Conservation (phyloP, 2,888 invertebrate species). For the Liopterus haemorrhoidalis region DNA sequence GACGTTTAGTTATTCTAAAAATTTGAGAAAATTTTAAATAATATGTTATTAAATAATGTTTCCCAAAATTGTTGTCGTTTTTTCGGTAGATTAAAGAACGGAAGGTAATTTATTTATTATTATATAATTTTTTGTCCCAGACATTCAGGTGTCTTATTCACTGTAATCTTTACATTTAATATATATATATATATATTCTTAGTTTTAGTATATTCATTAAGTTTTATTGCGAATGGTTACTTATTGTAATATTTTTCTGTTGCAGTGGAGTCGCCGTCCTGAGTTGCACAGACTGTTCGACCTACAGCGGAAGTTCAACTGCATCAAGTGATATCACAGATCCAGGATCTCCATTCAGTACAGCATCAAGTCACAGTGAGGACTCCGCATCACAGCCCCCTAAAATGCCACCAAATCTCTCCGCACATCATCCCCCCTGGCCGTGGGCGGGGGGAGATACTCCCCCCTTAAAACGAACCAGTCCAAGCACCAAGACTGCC, state of each 20-base stretch:
- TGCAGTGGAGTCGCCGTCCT: slow-evolving; percentile 78
- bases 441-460: slow-evolving; percentile 35
- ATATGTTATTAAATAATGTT: too few species aligned
- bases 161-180: slow-evolving; percentile 3
- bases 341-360: slow-evolving; percentile 78
- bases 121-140: not conserved
- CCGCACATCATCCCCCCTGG: slow-evolving; percentile 36
- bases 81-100: too few species aligned
- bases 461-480: slow-evolving; percentile 31
- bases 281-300: slow-evolving; percentile 67
- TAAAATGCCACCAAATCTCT: slow-evolving; percentile 31
- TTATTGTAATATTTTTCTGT: slow-evolving; percentile 39
- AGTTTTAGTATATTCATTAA: not conserved
- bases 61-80: too few species aligned
- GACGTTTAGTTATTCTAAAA: too few species aligned
- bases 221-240: not conserved
- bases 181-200: not conserved
- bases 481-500: slow-evolving; percentile 23
- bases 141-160: not conserved
- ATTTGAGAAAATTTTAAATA: too few species aligned
- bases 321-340: slow-evolving; percentile 76
- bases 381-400: slow-evolving; percentile 40
- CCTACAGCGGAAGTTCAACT: slow-evolving; percentile 54
- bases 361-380: slow-evolving; percentile 51
- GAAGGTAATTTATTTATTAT: not conserved